These are phyloP conservation scores for Chrysolina americana DNA, from an alignment of 2,888 invertebrate species.

Conservation along the genomic window DNA sequence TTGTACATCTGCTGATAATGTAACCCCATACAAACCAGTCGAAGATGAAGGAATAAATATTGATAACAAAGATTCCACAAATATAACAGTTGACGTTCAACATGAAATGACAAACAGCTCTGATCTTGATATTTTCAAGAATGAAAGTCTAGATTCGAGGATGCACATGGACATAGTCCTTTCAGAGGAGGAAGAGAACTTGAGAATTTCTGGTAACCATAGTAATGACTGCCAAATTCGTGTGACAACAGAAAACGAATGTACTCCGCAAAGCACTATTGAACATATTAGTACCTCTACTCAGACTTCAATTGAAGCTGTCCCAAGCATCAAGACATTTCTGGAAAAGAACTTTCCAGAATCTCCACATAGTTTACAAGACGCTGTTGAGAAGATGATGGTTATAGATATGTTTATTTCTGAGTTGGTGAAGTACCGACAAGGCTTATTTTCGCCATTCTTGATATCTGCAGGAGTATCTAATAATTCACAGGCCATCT, in stretches of 20 bases:
- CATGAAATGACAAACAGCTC: neutral
- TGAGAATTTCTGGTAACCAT: neutral
- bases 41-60: neutral
- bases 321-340: slow-evolving; percentile 27
- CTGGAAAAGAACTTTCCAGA: slow-evolving; percentile 29
- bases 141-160: neutral
- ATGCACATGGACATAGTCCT: neutral
- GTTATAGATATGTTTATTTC: slow-evolving; percentile 59
- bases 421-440: slow-evolving; percentile 55
- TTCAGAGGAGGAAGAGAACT: neutral
- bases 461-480: neutral
- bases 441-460: slow-evolving; percentile 50
- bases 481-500: neutral
- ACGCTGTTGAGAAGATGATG: slow-evolving; percentile 50
- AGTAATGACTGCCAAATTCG: neutral
- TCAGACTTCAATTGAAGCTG: slow-evolving; percentile 31
- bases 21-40: neutral
- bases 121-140: neutral
- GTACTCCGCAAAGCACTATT: neutral
- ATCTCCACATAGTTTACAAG: slow-evolving; percentile 38
- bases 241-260: neutral
- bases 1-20: neutral
- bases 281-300: slow-evolving; percentile 31
- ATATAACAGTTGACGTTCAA: neutral
- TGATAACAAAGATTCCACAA: neutral